These are phyloP conservation scores for Gavia stellata DNA, from an alignment of 2,113 vertebrate genomes.

Conservation along the genomic window DNA sequence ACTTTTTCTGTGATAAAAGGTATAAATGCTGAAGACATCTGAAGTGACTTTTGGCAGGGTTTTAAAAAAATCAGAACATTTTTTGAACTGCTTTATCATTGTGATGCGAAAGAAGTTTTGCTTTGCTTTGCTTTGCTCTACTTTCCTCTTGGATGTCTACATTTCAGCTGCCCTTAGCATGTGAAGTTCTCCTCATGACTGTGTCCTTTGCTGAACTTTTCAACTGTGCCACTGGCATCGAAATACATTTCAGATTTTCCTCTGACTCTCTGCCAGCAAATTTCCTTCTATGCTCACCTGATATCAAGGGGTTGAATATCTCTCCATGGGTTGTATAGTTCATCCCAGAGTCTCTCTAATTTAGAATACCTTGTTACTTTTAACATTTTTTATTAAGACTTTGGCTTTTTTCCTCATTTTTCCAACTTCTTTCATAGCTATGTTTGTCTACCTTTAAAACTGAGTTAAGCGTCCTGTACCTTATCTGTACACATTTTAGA, in stretches of 20 bases:
- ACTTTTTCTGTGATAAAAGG: neutral
- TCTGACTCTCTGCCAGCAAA: neutral
- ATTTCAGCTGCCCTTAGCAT: slow-evolving; percentile 17
- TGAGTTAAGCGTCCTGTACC: neutral
- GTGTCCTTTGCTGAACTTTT: slow-evolving; percentile 55
- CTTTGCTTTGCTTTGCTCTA: slow-evolving; percentile 3
- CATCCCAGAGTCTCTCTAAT: neutral
- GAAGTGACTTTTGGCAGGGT: neutral
- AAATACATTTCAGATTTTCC: slow-evolving; percentile 27
- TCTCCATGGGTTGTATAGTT: neutral
- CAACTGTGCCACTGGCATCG: slow-evolving; percentile 26
- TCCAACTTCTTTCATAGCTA: neutral
- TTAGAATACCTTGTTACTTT: neutral
- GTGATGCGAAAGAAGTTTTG: neutral
- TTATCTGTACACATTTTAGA: neutral
- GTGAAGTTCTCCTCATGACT: slow-evolving; percentile 22
- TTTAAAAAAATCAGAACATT: neutral
- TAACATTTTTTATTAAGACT: neutral
- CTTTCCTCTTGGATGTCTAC: slow-evolving; percentile 13
- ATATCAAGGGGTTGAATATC: neutral
- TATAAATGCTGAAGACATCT: slow-evolving; percentile 10
- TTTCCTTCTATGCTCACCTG: neutral
- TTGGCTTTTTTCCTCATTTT: neutral
- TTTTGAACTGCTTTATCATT: slow-evolving; percentile 24
- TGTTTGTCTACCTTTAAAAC: neutral